A percentile compares a stretch with the other conserved stretches of the same genome.
Conservation (phyloP, 2,888 invertebrate species). For the Synergus gifuensis region DNA sequence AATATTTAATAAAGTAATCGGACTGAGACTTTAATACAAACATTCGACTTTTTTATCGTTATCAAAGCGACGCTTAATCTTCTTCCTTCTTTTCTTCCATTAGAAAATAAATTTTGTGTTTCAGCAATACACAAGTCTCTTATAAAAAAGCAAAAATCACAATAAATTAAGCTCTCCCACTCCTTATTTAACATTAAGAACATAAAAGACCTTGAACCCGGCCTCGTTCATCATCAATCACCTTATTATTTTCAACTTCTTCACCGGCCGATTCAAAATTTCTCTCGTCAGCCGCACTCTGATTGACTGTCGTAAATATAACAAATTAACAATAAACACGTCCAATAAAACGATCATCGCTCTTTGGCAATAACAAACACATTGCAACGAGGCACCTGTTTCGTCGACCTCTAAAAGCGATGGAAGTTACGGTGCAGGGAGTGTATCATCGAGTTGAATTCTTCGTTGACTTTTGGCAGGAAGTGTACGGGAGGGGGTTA, state of each 20-base stretch:
- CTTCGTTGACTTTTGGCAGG: conserved; percentile 73
- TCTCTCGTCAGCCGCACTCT: neutral
- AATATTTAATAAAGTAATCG: neutral
- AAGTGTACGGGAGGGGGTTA: conserved; percentile 70
- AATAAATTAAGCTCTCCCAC: too few relatives aligned
- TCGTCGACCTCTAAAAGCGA: conserved; percentile 39
- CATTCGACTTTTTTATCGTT: neutral
- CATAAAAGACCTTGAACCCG: too few relatives aligned
- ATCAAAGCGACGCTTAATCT: neutral
- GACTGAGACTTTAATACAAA: neutral
- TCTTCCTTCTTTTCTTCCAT: too few relatives aligned
- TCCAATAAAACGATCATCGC: conserved; percentile 19
- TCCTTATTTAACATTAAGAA: too few relatives aligned
- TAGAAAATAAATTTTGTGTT: too few relatives aligned
- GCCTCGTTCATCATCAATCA: neutral
- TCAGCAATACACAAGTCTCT: too few relatives aligned
- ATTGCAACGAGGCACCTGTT: conserved; percentile 53
- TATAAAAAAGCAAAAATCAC: too few relatives aligned
- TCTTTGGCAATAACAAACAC: neutral
- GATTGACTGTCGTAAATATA: neutral
- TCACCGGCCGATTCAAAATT: neutral
- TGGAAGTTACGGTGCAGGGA: conserved; percentile 53
- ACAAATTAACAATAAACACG: conserved; percentile 17
- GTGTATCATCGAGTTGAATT: conserved; percentile 68
- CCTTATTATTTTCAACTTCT: neutral